Conservation (phyloP, 2,113 vertebrate species). For the Alethe diademata region DNA sequence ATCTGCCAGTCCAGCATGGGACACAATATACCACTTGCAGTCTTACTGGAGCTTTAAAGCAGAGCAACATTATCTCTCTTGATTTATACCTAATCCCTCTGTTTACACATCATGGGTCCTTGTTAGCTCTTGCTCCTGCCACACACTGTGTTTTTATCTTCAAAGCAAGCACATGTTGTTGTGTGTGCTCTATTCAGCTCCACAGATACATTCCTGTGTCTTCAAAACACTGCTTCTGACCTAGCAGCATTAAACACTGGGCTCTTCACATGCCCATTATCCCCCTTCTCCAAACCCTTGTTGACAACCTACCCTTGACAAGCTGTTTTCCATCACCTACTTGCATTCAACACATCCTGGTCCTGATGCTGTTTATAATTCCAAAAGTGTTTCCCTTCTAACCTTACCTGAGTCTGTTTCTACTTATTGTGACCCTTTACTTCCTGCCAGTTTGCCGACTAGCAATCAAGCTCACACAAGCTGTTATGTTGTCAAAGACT, state of each 20-base stretch:
- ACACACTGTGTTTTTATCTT: not conserved
- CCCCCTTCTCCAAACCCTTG: not conserved
- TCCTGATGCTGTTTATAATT: not conserved
- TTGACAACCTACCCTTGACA: not conserved
- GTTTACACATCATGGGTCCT: not conserved
- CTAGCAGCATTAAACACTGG: not conserved
- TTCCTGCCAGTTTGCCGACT: not conserved
- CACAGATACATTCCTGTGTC: not conserved
- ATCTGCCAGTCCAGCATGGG: not conserved
- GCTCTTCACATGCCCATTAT: not conserved
- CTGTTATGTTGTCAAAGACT: not conserved
- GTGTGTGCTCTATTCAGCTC: not conserved
- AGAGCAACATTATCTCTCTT: conserved; percentile 10
- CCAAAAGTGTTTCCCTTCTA: not conserved
- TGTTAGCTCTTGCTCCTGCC: conserved; percentile 6
- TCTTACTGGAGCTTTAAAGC: not conserved
- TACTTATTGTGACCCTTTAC: not conserved
- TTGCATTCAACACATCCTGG: not conserved
- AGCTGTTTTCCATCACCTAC: not conserved
- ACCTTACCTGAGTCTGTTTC: not conserved
- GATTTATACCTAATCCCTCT: not conserved
- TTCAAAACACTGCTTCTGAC: not conserved
- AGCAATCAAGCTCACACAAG: not conserved
- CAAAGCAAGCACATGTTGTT: not conserved
- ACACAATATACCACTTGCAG: not conserved